Percentiles rank a stretch among this genome's conserved stretches.
phyloP scores from a whole-genome alignment of 2,113 vertebrate genomes.

The Microcebus tavaratra region DNA sequence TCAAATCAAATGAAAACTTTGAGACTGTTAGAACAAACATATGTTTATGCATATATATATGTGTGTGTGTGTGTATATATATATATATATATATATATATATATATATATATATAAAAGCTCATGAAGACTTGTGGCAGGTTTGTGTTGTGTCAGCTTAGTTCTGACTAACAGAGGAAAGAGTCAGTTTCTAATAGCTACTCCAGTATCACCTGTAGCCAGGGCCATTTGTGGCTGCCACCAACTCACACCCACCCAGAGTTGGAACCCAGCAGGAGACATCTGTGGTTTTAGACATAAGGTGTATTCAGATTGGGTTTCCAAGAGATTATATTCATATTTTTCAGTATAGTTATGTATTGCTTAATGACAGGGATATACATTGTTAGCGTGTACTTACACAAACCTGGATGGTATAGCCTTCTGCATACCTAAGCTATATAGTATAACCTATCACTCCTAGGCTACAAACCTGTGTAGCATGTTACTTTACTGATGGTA shows the following conservation, averaged over 20 bases:
- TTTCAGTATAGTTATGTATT: background rate
- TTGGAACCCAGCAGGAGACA: background rate
- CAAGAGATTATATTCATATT: background rate
- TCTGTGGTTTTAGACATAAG: background rate
- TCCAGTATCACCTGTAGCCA: background rate
- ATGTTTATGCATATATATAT: background rate
- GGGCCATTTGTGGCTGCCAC: background rate
- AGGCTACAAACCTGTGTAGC: background rate
- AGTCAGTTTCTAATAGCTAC: background rate
- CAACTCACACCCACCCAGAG: background rate
- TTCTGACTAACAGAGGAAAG: background rate
- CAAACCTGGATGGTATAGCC: background rate
- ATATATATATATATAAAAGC: background rate
- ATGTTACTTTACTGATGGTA: background rate
- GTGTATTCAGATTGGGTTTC: background rate
- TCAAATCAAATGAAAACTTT: background rate
- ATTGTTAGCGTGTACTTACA: background rate
- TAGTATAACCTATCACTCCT: background rate
- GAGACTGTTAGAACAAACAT: background rate
- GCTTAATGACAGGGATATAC: background rate
- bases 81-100: background rate
- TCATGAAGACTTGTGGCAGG: background rate
- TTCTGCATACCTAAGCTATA: background rate
- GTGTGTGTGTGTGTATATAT: background rate
- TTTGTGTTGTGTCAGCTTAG: background rate